These are phyloP conservation scores for Alca torda DNA, from an alignment of 2,797 vertebrate genomes.

Conservation along the genomic window DNA sequence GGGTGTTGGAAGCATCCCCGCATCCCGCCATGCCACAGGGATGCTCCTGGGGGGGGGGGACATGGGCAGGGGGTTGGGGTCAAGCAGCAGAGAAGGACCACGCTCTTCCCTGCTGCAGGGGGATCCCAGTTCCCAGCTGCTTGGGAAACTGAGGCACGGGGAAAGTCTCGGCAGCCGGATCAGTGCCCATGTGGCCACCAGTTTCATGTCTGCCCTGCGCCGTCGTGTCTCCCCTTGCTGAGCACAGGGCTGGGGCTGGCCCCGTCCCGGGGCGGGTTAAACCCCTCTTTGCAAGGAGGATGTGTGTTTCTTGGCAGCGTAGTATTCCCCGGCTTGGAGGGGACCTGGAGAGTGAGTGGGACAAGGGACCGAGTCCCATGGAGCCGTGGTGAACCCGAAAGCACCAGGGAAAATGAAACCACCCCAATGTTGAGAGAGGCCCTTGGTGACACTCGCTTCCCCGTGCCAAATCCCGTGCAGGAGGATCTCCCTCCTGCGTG, in stretches of 20 bases:
- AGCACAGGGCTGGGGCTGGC: rapidly evolving
- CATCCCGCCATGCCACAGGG: no score
- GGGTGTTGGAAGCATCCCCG: not conserved
- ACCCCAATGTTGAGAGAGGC: rapidly evolving
- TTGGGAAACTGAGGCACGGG: not conserved
- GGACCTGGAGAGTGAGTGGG: not conserved
- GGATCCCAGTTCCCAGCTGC: not conserved
- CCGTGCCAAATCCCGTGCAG: not conserved
- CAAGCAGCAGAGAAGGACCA: not conserved
- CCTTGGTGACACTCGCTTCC: not conserved
- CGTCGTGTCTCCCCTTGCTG: rapidly evolving
- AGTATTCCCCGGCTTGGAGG: not conserved
- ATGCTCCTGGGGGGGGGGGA: not conserved
- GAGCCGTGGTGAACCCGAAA: not conserved
- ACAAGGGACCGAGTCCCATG: not conserved
- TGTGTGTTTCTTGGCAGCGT: not conserved
- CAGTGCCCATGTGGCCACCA: not conserved
- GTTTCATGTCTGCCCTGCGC: rapidly evolving
- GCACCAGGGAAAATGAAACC: not conserved
- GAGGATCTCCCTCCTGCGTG: no score
- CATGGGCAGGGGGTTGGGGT: not conserved
- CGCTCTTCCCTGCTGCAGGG: no score
- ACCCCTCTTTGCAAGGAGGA: not conserved
- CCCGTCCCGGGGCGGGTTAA: not conserved
- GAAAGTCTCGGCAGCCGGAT: not conserved